Conservation (phyloP, 2,888 invertebrate genomes). For the Tenthredo mesomela region DNA sequence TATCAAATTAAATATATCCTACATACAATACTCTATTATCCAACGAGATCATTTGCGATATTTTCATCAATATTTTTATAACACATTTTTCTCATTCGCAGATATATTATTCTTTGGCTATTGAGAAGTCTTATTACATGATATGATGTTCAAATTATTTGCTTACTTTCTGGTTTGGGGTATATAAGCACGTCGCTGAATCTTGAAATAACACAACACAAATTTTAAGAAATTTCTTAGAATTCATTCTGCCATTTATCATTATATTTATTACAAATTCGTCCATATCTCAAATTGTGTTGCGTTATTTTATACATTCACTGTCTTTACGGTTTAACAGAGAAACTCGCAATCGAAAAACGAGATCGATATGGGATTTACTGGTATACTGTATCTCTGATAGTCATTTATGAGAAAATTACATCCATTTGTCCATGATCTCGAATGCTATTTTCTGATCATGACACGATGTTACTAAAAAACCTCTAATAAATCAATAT, state of each 20-base stretch:
- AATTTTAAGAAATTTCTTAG: not conserved
- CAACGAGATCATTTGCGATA: conserved; percentile 28
- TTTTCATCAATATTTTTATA: not conserved
- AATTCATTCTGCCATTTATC: not conserved
- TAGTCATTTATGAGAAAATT: not conserved
- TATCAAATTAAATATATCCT: not conserved
- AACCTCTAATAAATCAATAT: not conserved
- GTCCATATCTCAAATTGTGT: conserved; percentile 1
- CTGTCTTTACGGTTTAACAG: conserved; percentile 16
- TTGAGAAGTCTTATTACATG: conserved; percentile 4
- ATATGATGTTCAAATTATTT: conserved; percentile 8
- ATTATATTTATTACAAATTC: not conserved
- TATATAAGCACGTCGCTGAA: conserved; percentile 15
- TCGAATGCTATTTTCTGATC: not conserved
- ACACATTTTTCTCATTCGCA: conserved; percentile 5
- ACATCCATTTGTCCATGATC: not conserved
- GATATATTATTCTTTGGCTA: conserved; percentile 6
- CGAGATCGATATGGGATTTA: conserved; percentile 2
- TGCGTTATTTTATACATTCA: conserved; percentile 32
- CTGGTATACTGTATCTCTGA: not conserved
- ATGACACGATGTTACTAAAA: not conserved
- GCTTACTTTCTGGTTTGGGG: conserved; percentile 49
- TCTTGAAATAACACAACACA: conserved; percentile 38
- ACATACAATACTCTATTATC: not conserved
- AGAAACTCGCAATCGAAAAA: not conserved